Evolutionary conservation across 2,888 invertebrate genomes (phyloP).

Genomic region (Cotesia congregata): DNA sequence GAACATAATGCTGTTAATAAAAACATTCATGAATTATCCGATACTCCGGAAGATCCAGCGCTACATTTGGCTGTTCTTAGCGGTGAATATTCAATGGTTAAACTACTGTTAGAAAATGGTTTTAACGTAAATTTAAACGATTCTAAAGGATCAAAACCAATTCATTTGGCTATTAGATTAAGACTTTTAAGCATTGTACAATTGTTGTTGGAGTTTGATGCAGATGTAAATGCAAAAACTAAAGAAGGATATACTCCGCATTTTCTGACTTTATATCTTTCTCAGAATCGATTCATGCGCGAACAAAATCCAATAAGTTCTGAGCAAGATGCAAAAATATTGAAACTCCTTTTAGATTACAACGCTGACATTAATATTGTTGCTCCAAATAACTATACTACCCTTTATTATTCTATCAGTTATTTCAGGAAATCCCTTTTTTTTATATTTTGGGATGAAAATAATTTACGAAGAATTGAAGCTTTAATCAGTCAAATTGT

Average conservation of each 20-base stretch:
- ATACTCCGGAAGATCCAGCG: no score
- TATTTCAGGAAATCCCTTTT: no score
- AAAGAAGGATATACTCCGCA: neutral
- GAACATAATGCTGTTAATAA: neutral
- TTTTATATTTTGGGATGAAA: no score
- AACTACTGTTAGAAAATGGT: neutral
- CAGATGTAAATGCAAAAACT: neutral
- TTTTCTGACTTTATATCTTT: neutral
- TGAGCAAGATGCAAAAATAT: rapidly evolving
- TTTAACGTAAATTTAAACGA: neutral
- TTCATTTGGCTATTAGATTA: neutral
- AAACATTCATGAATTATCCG: neutral
- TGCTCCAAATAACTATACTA: neutral
- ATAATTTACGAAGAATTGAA: neutral
- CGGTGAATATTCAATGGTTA: neutral
- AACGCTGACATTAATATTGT: neutral
- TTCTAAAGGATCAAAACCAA: neutral
- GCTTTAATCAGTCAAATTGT: neutral
- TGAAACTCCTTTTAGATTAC: neutral
- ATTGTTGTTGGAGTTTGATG: neutral
- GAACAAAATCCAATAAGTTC: rapidly evolving
- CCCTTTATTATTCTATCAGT: neutral
- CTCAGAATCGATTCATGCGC: rapidly evolving
- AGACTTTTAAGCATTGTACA: neutral
- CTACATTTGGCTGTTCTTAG: neutral